These are phyloP conservation scores for Tauraco hartlaubi DNA, from an alignment of 2,797 vertebrate genomes.

Conservation along the genomic window DNA sequence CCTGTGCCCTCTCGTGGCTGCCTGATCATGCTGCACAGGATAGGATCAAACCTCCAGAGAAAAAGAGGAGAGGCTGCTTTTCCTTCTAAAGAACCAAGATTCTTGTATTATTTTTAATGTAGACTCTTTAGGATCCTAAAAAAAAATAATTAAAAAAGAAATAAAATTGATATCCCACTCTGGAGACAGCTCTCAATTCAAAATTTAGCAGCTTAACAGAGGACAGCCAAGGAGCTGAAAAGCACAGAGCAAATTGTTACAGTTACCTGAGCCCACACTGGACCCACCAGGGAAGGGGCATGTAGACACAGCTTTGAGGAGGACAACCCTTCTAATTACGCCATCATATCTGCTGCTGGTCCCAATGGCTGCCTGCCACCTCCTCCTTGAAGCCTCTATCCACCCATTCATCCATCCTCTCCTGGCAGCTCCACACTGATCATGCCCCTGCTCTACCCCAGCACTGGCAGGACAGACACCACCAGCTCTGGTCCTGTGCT, in stretches of 20 bases:
- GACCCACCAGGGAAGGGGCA: not conserved
- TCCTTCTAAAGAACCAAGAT: not conserved
- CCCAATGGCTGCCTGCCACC: too few species aligned
- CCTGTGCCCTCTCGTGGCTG: conserved; percentile 42
- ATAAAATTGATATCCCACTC: not conserved
- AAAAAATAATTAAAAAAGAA: not conserved
- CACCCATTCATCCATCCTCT: not conserved
- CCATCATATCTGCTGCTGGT: not conserved
- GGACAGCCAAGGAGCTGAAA: not conserved
- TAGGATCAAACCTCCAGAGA: not conserved
- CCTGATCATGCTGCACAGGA: not conserved
- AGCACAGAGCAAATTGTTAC: not conserved
- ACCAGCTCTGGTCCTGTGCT: not conserved
- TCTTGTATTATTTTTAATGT: fast-evolving
- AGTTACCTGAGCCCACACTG: fast-evolving
- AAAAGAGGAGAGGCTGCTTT: not conserved
- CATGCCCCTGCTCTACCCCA: too few species aligned
- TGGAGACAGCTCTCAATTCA: not conserved
- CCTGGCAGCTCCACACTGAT: not conserved
- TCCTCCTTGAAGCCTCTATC: not conserved
- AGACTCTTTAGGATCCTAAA: not conserved
- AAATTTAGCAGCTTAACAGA: not conserved
- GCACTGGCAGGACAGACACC: not conserved
- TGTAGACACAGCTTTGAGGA: not conserved
- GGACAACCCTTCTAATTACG: not conserved